A percentile compares a stretch with the other conserved stretches of the same genome.
These are phyloP conservation scores for Callionymus lyra DNA, from an alignment of 2,113 vertebrate species.

Conservation along the genomic window DNA sequence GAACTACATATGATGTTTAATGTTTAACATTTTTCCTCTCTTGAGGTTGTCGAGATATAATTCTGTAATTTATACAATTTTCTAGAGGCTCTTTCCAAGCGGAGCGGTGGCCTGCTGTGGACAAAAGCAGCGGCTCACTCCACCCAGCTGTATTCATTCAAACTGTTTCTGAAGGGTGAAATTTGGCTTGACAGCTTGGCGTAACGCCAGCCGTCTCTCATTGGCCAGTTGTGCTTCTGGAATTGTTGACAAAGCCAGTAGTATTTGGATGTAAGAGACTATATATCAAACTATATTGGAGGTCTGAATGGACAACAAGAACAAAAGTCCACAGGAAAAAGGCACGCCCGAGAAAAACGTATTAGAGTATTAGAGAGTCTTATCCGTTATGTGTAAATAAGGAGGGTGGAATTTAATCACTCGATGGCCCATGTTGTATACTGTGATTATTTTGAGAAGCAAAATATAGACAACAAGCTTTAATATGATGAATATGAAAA, in stretches of 20 bases:
- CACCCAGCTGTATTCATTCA: slow-evolving; percentile 39
- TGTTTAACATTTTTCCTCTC: too few relatives aligned
- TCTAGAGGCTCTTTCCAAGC: slow-evolving; percentile 18
- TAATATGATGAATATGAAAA: too few relatives aligned
- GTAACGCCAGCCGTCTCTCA: slow-evolving; percentile 29
- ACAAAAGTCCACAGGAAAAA: too few relatives aligned
- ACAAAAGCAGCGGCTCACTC: slow-evolving; percentile 31
- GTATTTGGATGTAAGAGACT: slow-evolving; percentile 22
- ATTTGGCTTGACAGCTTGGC: slow-evolving; percentile 48
- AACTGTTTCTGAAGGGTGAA: slow-evolving; percentile 39
- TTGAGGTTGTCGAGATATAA: not conserved
- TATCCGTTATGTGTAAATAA: too few relatives aligned
- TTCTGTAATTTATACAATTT: slow-evolving; percentile 12
- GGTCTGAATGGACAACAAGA: too few relatives aligned
- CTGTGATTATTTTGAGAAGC: too few relatives aligned
- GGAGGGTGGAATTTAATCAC: too few relatives aligned
- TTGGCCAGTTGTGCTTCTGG: slow-evolving; percentile 26
- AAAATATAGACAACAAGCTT: too few relatives aligned
- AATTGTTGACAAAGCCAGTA: slow-evolving; percentile 20
- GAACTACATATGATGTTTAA: not conserved
- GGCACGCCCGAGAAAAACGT: too few relatives aligned
- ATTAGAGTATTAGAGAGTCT: too few relatives aligned
- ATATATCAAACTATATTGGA: too few relatives aligned
- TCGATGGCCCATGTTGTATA: too few relatives aligned
- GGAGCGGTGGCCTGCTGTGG: slow-evolving; percentile 20